These are phyloP conservation scores for Chiroxiphia lanceolata DNA, from an alignment of 2,797 vertebrate species.

Conservation along the genomic window DNA sequence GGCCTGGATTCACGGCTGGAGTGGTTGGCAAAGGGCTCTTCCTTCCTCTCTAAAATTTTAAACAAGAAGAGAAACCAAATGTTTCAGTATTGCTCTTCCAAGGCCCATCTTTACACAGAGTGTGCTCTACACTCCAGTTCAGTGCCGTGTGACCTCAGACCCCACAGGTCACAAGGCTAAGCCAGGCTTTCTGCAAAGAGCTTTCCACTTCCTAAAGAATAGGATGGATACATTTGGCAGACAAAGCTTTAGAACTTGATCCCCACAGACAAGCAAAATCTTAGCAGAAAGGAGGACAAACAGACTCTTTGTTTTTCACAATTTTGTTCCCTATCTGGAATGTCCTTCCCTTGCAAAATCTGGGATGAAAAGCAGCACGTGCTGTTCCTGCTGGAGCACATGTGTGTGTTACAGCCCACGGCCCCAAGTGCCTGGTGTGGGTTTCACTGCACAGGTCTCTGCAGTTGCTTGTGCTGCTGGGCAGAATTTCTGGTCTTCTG, in stretches of 20 bases:
- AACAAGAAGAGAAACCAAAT: conserved; percentile 42
- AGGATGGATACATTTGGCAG: background rate
- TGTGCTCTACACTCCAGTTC: background rate
- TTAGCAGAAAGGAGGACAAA: background rate
- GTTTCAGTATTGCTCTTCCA: conserved; percentile 10
- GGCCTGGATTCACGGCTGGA: conserved; percentile 67
- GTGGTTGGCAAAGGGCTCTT: conserved; percentile 69
- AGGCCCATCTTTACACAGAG: background rate
- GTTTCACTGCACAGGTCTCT: background rate
- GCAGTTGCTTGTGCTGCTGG: background rate
- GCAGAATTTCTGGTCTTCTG: background rate
- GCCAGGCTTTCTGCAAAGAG: background rate
- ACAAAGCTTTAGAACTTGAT: background rate
- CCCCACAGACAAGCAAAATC: background rate
- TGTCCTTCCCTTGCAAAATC: background rate
- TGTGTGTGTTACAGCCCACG: background rate
- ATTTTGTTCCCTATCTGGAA: background rate
- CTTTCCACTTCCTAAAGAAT: background rate
- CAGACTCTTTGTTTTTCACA: background rate
- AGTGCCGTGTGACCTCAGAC: background rate
- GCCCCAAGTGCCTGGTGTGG: background rate
- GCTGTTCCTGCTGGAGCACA: background rate
- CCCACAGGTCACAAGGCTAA: background rate
- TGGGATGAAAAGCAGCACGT: background rate
- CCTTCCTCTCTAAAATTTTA: conserved; percentile 70